phyloP scores from a whole-genome alignment of 2,888 invertebrate species.

The Epiblema foenella region DNA sequence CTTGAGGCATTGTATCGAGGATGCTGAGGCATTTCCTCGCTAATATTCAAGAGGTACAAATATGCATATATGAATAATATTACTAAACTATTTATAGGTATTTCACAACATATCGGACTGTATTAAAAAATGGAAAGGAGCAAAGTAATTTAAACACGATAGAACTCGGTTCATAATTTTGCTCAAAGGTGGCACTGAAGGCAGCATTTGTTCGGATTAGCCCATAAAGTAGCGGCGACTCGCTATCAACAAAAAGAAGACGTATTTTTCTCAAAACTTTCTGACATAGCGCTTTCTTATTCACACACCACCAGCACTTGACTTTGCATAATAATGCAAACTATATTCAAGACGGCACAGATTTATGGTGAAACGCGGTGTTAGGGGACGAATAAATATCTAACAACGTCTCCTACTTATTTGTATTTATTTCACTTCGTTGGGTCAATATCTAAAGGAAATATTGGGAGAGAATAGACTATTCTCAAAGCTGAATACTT shows the following conservation, averaged over 20 bases:
- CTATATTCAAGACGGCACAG: conserved; percentile 72
- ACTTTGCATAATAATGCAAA: conserved; percentile 77
- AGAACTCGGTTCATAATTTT: neutral
- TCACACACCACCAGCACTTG: conserved; percentile 62
- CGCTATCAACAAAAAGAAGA: conserved; percentile 45
- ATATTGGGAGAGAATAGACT: too few species aligned
- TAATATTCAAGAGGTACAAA: too few species aligned
- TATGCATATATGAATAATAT: too few species aligned
- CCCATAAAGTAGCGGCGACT: conserved; percentile 15
- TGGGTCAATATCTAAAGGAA: conserved; percentile 37
- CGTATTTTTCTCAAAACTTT: conserved; percentile 53
- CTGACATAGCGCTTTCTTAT: conserved; percentile 54
- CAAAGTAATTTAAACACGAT: too few species aligned
- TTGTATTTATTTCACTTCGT: conserved; percentile 53
- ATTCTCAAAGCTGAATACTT: too few species aligned
- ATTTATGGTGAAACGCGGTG: conserved; percentile 65
- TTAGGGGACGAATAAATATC: conserved; percentile 69
- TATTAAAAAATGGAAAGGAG: too few species aligned
- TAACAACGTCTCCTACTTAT: conserved; percentile 56
- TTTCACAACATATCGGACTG: too few species aligned
- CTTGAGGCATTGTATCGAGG: too few species aligned
- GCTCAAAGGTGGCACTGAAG: neutral
- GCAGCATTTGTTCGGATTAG: conserved; percentile 9
- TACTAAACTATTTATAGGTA: too few species aligned
- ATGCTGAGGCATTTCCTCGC: too few species aligned